Base-by-base conservation (phyloP, 2,113 vertebrate genomes). In the Elephantulus edwardii region DNA sequence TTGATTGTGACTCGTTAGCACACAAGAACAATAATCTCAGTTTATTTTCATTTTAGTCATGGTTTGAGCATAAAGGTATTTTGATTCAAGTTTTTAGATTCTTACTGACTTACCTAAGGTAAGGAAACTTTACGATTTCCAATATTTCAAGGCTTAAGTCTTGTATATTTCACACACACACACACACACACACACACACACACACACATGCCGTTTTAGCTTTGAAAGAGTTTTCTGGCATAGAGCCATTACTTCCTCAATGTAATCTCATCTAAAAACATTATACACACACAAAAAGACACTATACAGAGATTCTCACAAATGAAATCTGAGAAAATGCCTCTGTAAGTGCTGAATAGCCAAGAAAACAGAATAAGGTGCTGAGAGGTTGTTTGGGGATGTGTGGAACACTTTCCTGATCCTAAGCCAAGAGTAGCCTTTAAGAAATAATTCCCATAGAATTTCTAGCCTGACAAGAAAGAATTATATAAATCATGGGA, bases 401-500 rank as follows among this genome's bases (percentile, higher is more conserved):
- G 46, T 2, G 19, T 20, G 19, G 48, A 88, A 52, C 38, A 48
- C 48, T 83, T 54, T 6, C 24, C 8, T 72, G 85, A 68, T 58
- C 50, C 86, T 19, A 11, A 70, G 81, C 86, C 72, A 78, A 88
- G 50, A 24, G 40, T 40, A 35, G 44, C 44, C 54, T 2, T 50
- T 52, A 86, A 44, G 38, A 88, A 79, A 76, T 40, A 70, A 83
- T 81, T 83, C 44, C 48, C 64, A 50, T 28, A 75, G 78, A 17
- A 54, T 76, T 88, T 91, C 77, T 74, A 44, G 78, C 60, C 68
- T n/a, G 22, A 58, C 3, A 40, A 78, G 72, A 89, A 77, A 64
- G 30, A 82, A 68, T 87, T 75, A 20, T 1, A 16, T 28, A 83
- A 91, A 60, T 70, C 86, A 20, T 74, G 90, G 84, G 86, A 90